phyloP scores from a whole-genome alignment of 92 coral and sea anemone species.

The Metridium senile region DNA sequence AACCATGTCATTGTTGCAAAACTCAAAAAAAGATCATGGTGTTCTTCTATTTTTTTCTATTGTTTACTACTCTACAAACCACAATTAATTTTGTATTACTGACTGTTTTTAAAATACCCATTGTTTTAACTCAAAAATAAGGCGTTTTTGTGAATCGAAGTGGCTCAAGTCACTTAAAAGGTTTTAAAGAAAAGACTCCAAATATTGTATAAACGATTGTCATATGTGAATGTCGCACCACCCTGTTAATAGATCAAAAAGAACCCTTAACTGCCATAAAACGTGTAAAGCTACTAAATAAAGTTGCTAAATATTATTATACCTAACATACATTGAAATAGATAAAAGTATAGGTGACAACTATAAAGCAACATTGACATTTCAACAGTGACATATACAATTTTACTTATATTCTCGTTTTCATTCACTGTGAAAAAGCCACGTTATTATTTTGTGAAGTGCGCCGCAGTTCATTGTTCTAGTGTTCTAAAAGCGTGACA shows the following conservation, averaged over 20 bases:
- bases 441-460: conserved; percentile 30
- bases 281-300: not conserved
- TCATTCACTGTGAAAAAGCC: not conserved
- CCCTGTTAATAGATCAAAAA: not conserved
- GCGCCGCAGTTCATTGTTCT: conserved; percentile 36
- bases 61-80: conserved; percentile 7
- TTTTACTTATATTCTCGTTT: not conserved
- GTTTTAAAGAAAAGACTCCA: not conserved
- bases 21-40: conserved; percentile 5
- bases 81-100: conserved; percentile 28
- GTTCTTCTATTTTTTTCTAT: conserved; percentile 3
- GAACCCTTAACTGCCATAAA: not conserved
- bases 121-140: not conserved
- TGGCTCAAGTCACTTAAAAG: too few relatives aligned
- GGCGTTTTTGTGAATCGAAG: not conserved
- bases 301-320: not conserved
- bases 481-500: conserved; percentile 15
- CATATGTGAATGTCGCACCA: not conserved
- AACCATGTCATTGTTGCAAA: not conserved
- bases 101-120: not conserved
- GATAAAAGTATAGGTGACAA: not conserved
- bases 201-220: not conserved
- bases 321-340: not conserved
- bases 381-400: not conserved
- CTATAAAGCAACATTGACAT: not conserved